phyloP scores from a whole-genome alignment of 2,888 invertebrate species.

The Nomada goodeniana region DNA sequence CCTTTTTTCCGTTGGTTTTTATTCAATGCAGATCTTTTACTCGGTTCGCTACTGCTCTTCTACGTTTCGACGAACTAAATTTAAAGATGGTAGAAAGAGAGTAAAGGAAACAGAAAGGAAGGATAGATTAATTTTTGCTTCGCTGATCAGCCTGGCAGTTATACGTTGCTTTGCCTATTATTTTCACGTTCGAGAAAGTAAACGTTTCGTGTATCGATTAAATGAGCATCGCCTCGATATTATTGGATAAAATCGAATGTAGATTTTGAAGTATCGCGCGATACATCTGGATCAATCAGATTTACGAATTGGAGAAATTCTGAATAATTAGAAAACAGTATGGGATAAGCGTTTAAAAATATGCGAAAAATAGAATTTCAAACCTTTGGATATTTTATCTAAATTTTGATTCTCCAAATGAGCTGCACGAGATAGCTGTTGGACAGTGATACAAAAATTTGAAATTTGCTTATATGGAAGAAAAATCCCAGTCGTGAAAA shows the following conservation, averaged over 20 bases:
- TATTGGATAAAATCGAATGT: conserved; percentile 16
- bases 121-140: conserved; percentile 67
- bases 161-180: conserved; percentile 73
- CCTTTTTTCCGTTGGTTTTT: conserved; percentile 45
- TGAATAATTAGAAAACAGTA: neutral
- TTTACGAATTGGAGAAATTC: neutral
- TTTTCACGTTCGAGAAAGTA: conserved; percentile 54
- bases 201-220: conserved; percentile 38
- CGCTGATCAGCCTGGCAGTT: conserved; percentile 73
- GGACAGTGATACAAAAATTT: no score
- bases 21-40: conserved; percentile 55
- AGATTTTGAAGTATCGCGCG: conserved; percentile 33
- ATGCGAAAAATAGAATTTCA: no score
- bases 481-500: no score
- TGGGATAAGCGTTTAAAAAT: neutral
- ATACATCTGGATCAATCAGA: conserved; percentile 47
- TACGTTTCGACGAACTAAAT: conserved; percentile 11
- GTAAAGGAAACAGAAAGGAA: neutral
- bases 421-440: no score
- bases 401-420: no score
- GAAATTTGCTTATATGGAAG: no score
- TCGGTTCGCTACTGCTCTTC: conserved; percentile 63
- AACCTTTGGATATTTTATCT: no score
- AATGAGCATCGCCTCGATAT: conserved; percentile 16
- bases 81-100: conserved; percentile 2